These are phyloP conservation scores for Anaspis maculata DNA, from an alignment of 2,888 invertebrate genomes.

Conservation along the genomic window DNA sequence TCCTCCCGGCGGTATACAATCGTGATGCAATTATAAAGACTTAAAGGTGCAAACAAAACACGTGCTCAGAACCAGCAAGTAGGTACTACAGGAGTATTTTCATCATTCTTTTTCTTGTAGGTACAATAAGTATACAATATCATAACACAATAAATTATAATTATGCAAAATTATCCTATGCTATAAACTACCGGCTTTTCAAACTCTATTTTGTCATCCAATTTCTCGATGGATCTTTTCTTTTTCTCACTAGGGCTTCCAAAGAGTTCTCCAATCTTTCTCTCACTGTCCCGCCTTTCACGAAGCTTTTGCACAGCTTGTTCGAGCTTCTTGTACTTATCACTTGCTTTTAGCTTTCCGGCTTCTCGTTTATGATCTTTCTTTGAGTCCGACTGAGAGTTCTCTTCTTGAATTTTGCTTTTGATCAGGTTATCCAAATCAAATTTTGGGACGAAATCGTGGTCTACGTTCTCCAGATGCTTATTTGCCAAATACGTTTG, in stretches of 20 bases:
- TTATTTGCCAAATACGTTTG: conserved; percentile 19
- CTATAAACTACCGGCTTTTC: conserved; percentile 33
- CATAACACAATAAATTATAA: conserved; percentile 7
- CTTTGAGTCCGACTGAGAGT: too few relatives aligned
- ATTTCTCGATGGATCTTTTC: conserved; percentile 14
- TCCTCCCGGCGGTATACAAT: conserved; percentile 20
- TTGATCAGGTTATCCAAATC: conserved; percentile 21
- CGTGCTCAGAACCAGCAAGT: too few relatives aligned
- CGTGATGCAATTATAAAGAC: conserved; percentile 28
- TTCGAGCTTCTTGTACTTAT: conserved; percentile 29
- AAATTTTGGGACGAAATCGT: conserved; percentile 23
- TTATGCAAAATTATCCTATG: conserved; percentile 21
- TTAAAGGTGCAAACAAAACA: conserved; percentile 26
- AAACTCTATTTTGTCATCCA: too few relatives aligned
- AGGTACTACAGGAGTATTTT: too few relatives aligned
- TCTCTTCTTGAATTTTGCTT: conserved; percentile 7
- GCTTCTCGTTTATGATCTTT: conserved; percentile 3
- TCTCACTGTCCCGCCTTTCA: conserved; percentile 28
- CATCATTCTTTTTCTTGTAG: too few relatives aligned
- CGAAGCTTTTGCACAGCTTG: conserved; percentile 26
- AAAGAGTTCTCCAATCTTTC: conserved; percentile 28
- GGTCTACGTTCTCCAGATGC: conserved; percentile 27
- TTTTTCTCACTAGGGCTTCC: too few relatives aligned
- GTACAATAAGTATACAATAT: too few relatives aligned
- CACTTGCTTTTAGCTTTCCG: conserved; percentile 11